Base-by-base conservation (phyloP, 2,113 vertebrate genomes). In the Phalacrocorax aristotelis region DNA sequence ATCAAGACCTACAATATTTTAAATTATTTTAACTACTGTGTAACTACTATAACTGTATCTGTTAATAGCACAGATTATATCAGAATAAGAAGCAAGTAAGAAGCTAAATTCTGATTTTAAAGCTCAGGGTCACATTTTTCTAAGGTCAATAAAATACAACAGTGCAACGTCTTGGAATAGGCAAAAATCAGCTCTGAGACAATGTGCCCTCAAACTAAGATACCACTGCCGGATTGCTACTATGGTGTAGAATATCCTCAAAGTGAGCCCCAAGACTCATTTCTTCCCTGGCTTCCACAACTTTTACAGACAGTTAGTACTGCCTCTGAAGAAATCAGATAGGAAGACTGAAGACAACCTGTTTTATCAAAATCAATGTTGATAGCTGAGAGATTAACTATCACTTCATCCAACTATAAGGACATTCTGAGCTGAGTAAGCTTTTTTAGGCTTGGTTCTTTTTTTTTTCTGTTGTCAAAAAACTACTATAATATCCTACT, bases 71-170 rank as follows among this genome's bases (percentile, higher is more conserved):
- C 57, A 71, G 20, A 60, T 69, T 74, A 38, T 3, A 77, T 20
- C 27, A 74, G 20, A 55, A 64, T 34, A 36, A 69, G 29, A 36
- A 78, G 34, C 13, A 55, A 79, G 2, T 18, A 79, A 19, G 20
- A 69, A 55, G 6, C 10, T 69, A 62, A 26, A 0, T 44, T 83
- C 75, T 84, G 20, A 52, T 94, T 66, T 55, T 77, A 82, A 77
- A 83, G 52, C 62, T 91, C 81, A 91, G 75, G 66, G 87, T 78
- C 23, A 44, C 36, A 40, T 77, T 96, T 96, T 97, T 74, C 89
- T 80, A 79, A 96, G 75, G 65, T 52, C 44, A 96, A 87, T 88
- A 88, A 93, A 95, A 38, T 38, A 38, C 38, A 38, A 38, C 38
- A 38, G 32, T 77, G 97, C 52, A 13, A 58, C 90, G 14, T 34